Evolutionary conservation across 2,888 invertebrate genomes (phyloP).

Genomic region (Rosalia funebris): DNA sequence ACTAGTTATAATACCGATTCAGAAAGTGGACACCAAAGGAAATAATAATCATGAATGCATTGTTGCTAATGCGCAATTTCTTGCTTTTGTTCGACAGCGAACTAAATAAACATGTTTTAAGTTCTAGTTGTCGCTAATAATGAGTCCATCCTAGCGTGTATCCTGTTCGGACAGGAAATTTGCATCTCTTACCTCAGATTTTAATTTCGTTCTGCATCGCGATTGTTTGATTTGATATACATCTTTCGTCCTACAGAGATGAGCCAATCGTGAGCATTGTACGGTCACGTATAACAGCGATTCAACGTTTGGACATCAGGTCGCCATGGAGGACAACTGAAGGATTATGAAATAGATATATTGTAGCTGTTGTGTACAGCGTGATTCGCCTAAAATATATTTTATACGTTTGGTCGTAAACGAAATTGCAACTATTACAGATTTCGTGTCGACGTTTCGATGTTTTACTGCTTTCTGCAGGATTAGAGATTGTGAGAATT

Average conservation of each 20-base stretch:
- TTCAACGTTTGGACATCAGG: no score
- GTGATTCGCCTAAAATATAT: no score
- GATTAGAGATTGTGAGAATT: no score
- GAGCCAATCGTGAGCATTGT: background rate
- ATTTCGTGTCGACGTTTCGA: no score
- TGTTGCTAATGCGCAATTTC: slow-evolving; percentile 50
- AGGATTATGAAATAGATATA: no score
- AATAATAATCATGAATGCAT: slow-evolving; percentile 33
- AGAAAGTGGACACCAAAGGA: slow-evolving; percentile 26
- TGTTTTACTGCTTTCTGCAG: no score
- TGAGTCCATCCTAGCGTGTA: slow-evolving; percentile 61
- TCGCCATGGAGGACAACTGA: no score
- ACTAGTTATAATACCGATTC: background rate
- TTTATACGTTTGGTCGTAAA: no score
- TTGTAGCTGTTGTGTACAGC: no score
- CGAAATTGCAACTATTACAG: no score
- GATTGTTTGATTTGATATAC: slow-evolving; percentile 31
- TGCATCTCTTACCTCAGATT: slow-evolving; percentile 59
- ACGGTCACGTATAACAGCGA: no score
- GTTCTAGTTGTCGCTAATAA: slow-evolving; percentile 58
- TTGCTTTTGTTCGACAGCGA: slow-evolving; percentile 48
- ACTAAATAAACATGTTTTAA: slow-evolving; percentile 43
- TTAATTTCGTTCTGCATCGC: slow-evolving; percentile 37
- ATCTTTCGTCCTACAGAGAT: slow-evolving; percentile 10
- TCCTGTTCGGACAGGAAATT: slow-evolving; percentile 61